Evolutionary conservation across 2,888 invertebrate genomes (phyloP).

Genomic region (Gymnosoma rotundatum): DNA sequence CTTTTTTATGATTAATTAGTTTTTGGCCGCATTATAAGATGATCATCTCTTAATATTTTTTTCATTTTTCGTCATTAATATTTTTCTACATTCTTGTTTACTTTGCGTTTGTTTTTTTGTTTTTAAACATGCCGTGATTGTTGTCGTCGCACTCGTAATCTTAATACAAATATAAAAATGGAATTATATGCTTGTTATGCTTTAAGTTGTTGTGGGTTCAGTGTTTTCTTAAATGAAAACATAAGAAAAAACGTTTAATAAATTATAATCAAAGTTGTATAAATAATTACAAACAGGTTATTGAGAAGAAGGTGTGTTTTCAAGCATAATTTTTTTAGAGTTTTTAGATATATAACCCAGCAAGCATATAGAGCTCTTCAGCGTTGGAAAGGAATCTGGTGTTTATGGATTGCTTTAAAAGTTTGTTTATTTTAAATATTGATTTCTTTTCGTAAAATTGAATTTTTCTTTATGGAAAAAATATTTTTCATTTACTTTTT

Average conservation of each 20-base stretch:
- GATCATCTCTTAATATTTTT: slow-evolving; percentile 16
- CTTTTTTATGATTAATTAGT: slow-evolving; percentile 63
- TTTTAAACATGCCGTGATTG: slow-evolving; percentile 37
- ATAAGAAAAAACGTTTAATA: neutral
- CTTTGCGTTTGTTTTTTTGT: neutral
- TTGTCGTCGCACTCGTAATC: slow-evolving; percentile 9
- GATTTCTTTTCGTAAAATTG: too few species aligned
- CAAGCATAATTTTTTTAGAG: neutral
- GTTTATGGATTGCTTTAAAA: too few species aligned
- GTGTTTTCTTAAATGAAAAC: slow-evolving; percentile 2
- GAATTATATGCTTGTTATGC: slow-evolving; percentile 1
- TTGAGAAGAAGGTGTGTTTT: neutral
- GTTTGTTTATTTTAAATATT: too few species aligned
- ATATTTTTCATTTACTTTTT: too few species aligned
- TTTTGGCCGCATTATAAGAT: slow-evolving; percentile 31
- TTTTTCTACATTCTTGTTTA: neutral
- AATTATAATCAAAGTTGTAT: slow-evolving; percentile 9
- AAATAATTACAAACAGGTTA: slow-evolving; percentile 5
- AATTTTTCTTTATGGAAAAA: too few species aligned
- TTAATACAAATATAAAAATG: slow-evolving; percentile 15
- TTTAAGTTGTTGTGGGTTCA: neutral
- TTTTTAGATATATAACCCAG: neutral
- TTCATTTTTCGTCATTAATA: slow-evolving; percentile 1
- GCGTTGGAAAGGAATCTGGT: too few species aligned
- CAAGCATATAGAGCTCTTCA: neutral